Evolutionary conservation across 2,113 vertebrate species (phyloP).

Genomic region (Syrrhaptes paradoxus): DNA sequence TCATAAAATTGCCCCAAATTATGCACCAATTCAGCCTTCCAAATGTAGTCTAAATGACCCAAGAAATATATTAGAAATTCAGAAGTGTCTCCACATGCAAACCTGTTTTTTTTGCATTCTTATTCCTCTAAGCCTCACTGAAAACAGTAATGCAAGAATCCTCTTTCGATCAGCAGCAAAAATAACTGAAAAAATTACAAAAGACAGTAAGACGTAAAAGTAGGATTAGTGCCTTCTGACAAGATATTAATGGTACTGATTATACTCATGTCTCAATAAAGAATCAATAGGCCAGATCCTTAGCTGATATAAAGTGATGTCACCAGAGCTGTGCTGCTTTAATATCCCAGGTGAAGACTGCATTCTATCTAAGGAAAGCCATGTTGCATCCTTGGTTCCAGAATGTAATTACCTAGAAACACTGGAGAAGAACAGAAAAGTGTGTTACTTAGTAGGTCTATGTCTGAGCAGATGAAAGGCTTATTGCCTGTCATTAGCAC

Average conservation of each 20-base stretch:
- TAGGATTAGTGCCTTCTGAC: neutral
- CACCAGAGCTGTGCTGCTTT: neutral
- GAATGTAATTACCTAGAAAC: neutral
- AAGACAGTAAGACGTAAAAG: neutral
- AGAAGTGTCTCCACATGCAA: neutral
- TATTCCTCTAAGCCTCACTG: neutral
- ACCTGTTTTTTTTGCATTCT: neutral
- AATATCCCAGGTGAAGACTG: neutral
- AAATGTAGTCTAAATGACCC: neutral
- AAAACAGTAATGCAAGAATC: neutral
- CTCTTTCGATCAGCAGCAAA: constrained; percentile 1
- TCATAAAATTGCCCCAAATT: neutral
- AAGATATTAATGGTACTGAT: constrained; percentile 8
- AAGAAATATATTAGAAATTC: neutral
- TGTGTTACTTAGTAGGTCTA: neutral
- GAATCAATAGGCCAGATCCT: neutral
- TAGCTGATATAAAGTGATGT: neutral
- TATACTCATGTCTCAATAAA: neutral
- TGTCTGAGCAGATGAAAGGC: neutral
- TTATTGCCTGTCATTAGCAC: neutral
- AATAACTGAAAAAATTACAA: neutral
- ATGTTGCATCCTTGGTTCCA: neutral
- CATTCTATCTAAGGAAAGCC: neutral
- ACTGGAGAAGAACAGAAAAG: neutral
- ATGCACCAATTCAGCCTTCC: neutral